Evolutionary conservation across 30 jellyfish, hydroid and myxozoan species (phyloP), one percentile per base, ranked within the genome.

Genomic region (Cassiopea andromeda): DNA sequence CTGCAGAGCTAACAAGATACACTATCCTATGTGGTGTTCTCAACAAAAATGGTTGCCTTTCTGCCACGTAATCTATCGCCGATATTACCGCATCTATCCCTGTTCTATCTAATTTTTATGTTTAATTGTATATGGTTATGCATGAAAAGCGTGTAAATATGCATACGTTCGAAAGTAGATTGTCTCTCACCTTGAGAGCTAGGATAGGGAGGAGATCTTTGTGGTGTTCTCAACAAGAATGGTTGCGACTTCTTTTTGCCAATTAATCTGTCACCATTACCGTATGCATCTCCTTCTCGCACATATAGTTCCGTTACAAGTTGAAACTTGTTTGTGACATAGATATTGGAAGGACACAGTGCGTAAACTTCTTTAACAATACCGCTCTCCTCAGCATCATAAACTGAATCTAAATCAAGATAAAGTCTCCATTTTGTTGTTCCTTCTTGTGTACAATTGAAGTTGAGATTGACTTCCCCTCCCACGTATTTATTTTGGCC

Each of bases 261-360:
- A 69, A 87, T 46, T 0, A 87, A 64, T 27, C 9, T 12, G 46
- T 87, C 94, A 15, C 1, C 12, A 19, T 73, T 50, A 17, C 89
- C 88, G 47, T 44, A 1, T 1, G 9, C 60, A n/a, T 66, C 89
- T 18, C 48, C 61, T 14, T 59, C 46, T 16, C 90, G 58, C 17
- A 57, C 46, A 69, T 64, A 87, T 18, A 87, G 46, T 57, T 87
- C 94, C 3, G 94, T 87, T 17, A 73, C 78, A 81, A 87, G 70
- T 49, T 87, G 94, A 69, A 87, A 87, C 43, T 49, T 87, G 76
- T 87, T 87, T 13, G 94, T 78, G 66, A 17, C 73, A 18, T 87
- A 85, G 3, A 87, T 87, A 43, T 69, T 68, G 3, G 90, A 69
- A 2, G 94, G 85, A 46, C 94, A 67, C 69, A 87, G 48, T 15